These are phyloP conservation scores for Cephus pulcher DNA, from an alignment of 2,888 invertebrate species.

Conservation along the genomic window DNA sequence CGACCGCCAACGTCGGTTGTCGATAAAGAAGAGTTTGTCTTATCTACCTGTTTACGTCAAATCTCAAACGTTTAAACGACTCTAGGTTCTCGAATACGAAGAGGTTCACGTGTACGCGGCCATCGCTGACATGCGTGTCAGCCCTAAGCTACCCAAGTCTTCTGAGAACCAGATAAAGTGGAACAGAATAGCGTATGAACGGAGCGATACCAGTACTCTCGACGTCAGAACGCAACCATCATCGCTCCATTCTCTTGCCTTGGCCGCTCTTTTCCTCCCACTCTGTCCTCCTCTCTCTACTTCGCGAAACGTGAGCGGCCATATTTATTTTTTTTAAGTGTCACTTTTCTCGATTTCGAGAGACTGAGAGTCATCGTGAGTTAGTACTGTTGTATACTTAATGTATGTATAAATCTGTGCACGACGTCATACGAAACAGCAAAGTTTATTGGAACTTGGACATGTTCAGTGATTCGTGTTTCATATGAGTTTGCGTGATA, in stretches of 20 bases:
- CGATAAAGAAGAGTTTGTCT: background rate
- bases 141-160: background rate
- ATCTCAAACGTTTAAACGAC: background rate
- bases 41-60: background rate
- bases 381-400: background rate
- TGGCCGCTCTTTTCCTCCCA: background rate
- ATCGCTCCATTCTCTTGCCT: background rate
- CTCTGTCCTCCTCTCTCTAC: conserved; percentile 6
- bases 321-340: conserved; percentile 20
- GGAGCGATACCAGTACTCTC: background rate
- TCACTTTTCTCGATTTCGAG: conserved; percentile 11
- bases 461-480: background rate
- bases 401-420: background rate
- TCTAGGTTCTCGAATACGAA: background rate
- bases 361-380: background rate
- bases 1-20: background rate
- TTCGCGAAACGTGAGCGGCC: conserved; percentile 11
- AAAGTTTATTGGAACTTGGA: background rate
- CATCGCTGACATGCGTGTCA: background rate
- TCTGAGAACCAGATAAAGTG: background rate
- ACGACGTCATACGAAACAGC: background rate
- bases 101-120: background rate
- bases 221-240: background rate
- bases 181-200: background rate
- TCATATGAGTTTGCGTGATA: conserved; percentile 51